Evolutionary conservation across 2,797 vertebrate genomes (phyloP), one percentile per base, ranked within the genome.

Genomic region (Microchirus variegatus): DNA sequence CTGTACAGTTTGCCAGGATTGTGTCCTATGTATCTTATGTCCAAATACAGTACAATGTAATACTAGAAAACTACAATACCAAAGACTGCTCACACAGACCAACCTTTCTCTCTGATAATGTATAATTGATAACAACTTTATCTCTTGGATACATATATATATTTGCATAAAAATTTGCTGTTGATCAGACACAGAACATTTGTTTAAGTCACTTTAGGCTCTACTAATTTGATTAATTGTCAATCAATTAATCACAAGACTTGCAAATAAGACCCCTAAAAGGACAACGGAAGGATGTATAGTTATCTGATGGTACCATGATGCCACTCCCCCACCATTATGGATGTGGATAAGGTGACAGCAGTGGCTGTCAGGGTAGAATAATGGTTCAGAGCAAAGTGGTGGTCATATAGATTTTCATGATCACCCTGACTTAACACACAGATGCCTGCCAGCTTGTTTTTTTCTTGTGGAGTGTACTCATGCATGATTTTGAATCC

Each of bases 371-470:
- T 66, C 47, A 45, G 50, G 40, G 5, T 40, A 38, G 60, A 57
- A 50, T 59, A 49, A 79, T 51, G 59, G 16, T 41, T 2, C 7
- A 14, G 46, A 15, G 13, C 11, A 10, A 26, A 37, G 22, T 22
- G 36, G 4, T n/a, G 44, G 43, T 65, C 16, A 14, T 44, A 63
- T 70, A 58, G 69, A 75, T 75, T 51, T 15, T 15, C 40, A 10
- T 68, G 41, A 59, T 60, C 2, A 0, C 16, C 7, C 9, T 40
- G 36, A 54, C 18, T 67, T 38, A 14, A 43, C 59, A 51, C 19
- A 44, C 19, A 54, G 26, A n/a, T 45, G 17, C 4, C n/a, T 18
- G 35, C 2, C 13, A 18, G 49, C 19, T 55, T 38, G 4, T 44
- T 60, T 53, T 61, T 36, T 42, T 65, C 52, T 57, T 26, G n/a